Percentiles rank a stretch among this genome's conserved stretches.
Evolutionary conservation across 2,888 invertebrate species (phyloP).

Genomic region (Synanthedon formicaeformis): DNA sequence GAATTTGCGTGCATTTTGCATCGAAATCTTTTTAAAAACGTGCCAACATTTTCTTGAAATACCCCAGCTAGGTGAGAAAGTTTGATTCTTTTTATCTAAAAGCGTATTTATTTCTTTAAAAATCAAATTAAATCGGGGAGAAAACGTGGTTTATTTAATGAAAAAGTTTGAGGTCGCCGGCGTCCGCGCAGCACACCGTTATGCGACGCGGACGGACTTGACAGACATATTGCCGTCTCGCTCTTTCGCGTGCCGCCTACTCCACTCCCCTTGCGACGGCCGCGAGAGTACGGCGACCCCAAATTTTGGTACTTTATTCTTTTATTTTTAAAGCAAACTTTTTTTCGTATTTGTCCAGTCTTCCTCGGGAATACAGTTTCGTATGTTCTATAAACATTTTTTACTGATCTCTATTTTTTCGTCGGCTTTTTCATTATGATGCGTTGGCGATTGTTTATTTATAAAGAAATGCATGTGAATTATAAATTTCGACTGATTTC

Average conservation of each 20-base stretch:
- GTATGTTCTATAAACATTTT: background rate
- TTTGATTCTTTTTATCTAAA: conserved; percentile 16
- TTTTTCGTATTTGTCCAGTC: background rate
- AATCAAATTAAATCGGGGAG: conserved; percentile 38
- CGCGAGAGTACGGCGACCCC: conserved; percentile 24
- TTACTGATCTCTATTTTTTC: too few relatives aligned
- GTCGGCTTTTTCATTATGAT: too few relatives aligned
- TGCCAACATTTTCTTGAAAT: too few relatives aligned
- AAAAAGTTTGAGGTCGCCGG: conserved; percentile 33
- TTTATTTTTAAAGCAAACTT: conserved; percentile 2
- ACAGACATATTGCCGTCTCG: conserved; percentile 22
- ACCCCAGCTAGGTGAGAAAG: conserved; percentile 13
- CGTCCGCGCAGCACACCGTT: conserved; percentile 45
- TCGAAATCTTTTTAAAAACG: background rate
- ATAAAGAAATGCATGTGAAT: background rate
- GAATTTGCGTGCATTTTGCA: background rate
- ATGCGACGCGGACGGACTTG: conserved; percentile 20
- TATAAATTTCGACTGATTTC: background rate
- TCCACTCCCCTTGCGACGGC: conserved; percentile 39
- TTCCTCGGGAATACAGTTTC: background rate
- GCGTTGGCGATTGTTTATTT: background rate
- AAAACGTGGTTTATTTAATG: conserved; percentile 31
- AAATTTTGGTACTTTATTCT: conserved; percentile 45
- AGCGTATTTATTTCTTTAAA: conserved; percentile 32
- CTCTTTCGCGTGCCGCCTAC: conserved; percentile 47